Evolutionary conservation across 2,888 invertebrate species (phyloP), one percentile per base, ranked within the genome.

Genomic region (Caenorhabditis wallacei): DNA sequence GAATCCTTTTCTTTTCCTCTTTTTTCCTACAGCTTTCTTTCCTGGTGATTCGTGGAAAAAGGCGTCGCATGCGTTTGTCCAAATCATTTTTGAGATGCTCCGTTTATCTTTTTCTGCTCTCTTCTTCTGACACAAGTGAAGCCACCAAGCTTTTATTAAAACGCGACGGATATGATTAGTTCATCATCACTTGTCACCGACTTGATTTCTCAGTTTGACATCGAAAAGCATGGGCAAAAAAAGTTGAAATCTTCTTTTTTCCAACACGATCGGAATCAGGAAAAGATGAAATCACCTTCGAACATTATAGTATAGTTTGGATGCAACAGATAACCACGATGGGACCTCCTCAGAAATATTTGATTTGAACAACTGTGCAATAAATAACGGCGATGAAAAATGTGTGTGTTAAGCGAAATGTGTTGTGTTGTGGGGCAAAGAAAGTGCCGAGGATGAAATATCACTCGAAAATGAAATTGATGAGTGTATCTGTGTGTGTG

Each of bases 381-480:
- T 79, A 71, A 79, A 79, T 79, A 79, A 79, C 54, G 64, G 30
- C 20, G 56, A 79, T 79, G 79, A 79, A 71, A 79, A 79, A 79
- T 71, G 70, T 54, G 68, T 69, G 63, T 57, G 59, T 59, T 30
- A 30, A 8, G 26, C 40, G 70, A 48, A 24, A 35, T 70, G 59
- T 48, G 57, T 48, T 69, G 69, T 69, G 69, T 69, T 54, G 54
- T 68, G 61, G 63, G 63, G 54, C 66, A 43, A 78, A 78, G 78
- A 69, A 69, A 78, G 68, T 69, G 69, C 54, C 78, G 69, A 69
- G 78, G 69, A 78, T 78, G 63, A 78, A 78, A 78, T 78, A 78
- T 69, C 78, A 70, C 78, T 78, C 54, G 69, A 43, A 30, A 46
- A 54, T 61, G 59, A 69, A 74, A 61, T 75, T 75, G 75, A 75